phyloP scores from a whole-genome alignment of 30 jellyfish, hydroid and myxozoan genomes.

The Aurelia coerulea region DNA sequence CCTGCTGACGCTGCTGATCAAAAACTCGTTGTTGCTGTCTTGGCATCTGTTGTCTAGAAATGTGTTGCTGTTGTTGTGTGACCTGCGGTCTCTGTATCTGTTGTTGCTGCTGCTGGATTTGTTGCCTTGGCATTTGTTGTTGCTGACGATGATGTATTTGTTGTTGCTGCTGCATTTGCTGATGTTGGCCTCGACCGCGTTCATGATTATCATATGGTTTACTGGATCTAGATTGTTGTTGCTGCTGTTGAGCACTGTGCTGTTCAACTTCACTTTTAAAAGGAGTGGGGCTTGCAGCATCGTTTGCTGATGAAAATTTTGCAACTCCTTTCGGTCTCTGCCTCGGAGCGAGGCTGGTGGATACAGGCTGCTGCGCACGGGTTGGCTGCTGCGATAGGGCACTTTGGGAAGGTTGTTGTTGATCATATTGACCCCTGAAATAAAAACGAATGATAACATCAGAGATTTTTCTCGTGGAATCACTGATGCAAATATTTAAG shows the following conservation, averaged over 20 bases:
- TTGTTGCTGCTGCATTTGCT: conserved; percentile 46
- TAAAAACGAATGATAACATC: too few relatives aligned
- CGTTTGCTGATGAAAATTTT: conserved; percentile 66
- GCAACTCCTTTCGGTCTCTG: conserved; percentile 97
- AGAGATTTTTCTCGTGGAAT: too few relatives aligned
- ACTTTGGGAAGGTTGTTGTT: conserved; percentile 40
- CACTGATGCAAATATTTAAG: too few relatives aligned
- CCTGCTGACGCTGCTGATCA: conserved; percentile 48
- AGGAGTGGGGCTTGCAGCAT: conserved; percentile 77
- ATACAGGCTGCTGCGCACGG: conserved; percentile 80
- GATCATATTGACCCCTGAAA: too few relatives aligned
- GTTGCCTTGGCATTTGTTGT: conserved; percentile 61
- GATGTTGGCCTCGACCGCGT: conserved; percentile 29
- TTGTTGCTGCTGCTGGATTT: conserved; percentile 69
- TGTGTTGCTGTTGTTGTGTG: conserved; percentile 46
- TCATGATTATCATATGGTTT: conserved; percentile 39
- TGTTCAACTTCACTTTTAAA: conserved; percentile 58
- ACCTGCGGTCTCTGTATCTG: conserved; percentile 32
- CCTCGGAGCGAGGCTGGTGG: conserved; percentile 97
- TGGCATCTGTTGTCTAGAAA: conserved; percentile 27
- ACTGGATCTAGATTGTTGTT: conserved; percentile 32
- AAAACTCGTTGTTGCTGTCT: conserved; percentile 50
- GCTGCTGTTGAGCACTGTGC: conserved; percentile 49
- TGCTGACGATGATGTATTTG: conserved; percentile 58
- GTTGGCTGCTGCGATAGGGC: conserved; percentile 50